Evolutionary conservation across 2,113 vertebrate genomes (phyloP).

Genomic region (Holacanthus passer): DNA sequence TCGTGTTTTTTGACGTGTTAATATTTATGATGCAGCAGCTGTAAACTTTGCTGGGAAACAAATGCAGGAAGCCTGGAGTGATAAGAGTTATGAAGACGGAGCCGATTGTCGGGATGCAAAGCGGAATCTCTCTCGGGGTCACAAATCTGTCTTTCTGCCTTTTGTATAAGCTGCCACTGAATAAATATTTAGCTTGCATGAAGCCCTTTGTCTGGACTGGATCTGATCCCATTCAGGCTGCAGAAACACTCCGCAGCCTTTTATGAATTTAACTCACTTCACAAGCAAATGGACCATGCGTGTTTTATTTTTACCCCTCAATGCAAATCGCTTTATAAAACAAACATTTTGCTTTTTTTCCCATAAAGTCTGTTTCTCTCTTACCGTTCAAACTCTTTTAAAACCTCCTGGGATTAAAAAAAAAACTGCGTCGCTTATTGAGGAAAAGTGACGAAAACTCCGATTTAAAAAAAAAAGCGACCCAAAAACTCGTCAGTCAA

Average conservation of each 20-base stretch:
- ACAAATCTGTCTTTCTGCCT: constrained; percentile 58
- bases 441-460: constrained; percentile 49
- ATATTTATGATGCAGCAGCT: constrained; percentile 47
- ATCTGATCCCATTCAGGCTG: constrained; percentile 12
- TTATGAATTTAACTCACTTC: constrained; percentile 2
- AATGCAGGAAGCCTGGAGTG: constrained; percentile 66
- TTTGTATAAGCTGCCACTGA: constrained; percentile 56
- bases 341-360: not conserved
- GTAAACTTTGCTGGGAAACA: constrained; percentile 60
- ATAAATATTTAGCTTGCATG: constrained; percentile 69
- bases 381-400: constrained; percentile 69
- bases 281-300: not conserved
- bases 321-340: not conserved
- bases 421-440: constrained; percentile 17
- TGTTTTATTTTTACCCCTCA: not conserved
- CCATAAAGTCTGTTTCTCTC: constrained; percentile 29
- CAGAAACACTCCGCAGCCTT: not conserved
- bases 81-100: constrained; percentile 60
- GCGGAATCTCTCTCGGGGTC: constrained; percentile 49
- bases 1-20: constrained; percentile 22
- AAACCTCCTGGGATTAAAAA: constrained; percentile 46
- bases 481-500: constrained; percentile 1
- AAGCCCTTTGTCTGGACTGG: constrained; percentile 51
- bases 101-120: constrained; percentile 56
- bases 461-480: not conserved